Conservation (phyloP, 1,140 invertebrate genomes). For the Diorhabda elongata region DNA sequence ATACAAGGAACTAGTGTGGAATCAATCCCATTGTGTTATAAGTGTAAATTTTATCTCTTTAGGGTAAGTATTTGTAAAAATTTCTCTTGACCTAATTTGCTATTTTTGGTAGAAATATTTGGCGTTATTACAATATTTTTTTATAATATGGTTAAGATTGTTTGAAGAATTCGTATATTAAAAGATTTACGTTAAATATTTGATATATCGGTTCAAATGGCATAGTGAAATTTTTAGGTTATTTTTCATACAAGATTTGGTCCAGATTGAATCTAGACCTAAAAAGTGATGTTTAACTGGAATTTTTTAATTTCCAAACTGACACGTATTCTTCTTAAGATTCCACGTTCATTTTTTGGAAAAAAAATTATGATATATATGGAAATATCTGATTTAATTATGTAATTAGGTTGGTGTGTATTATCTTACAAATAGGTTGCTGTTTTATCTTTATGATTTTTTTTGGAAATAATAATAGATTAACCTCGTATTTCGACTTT, state of each 20-base stretch:
- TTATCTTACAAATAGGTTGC: too few species aligned
- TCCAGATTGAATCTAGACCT: background rate
- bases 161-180: background rate
- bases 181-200: background rate
- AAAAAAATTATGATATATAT: too few species aligned
- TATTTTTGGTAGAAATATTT: conserved; percentile 17
- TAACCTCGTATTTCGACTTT: too few species aligned
- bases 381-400: too few species aligned
- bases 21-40: background rate
- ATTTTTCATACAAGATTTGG: background rate
- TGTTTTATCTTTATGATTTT: too few species aligned
- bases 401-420: too few species aligned
- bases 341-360: too few species aligned
- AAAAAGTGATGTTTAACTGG: background rate
- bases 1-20: background rate
- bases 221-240: background rate
- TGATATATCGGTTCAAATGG: background rate
- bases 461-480: too few species aligned
- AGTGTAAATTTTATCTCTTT: background rate
- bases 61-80: conserved; percentile 12
- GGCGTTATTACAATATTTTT: conserved; percentile 7
- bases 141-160: background rate
- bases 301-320: too few species aligned
- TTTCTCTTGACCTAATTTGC: conserved; percentile 19
- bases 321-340: too few species aligned